These are phyloP conservation scores for Nebria salina DNA, from an alignment of 2,888 invertebrate species.

Conservation along the genomic window DNA sequence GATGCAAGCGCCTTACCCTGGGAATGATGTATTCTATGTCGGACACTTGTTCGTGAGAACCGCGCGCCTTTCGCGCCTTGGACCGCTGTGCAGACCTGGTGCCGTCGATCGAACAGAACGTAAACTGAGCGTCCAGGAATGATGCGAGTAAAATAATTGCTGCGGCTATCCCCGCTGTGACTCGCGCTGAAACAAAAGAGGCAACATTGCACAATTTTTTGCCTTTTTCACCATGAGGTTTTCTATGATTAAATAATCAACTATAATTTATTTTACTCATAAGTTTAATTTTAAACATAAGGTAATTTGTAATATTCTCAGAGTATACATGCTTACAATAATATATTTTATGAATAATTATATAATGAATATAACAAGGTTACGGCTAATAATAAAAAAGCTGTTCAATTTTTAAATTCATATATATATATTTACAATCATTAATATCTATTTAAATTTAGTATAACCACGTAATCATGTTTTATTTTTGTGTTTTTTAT, in stretches of 20 bases:
- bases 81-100: slow-evolving; percentile 30
- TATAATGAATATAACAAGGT: neutral
- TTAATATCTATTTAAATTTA: no score
- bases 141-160: slow-evolving; percentile 61
- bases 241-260: neutral
- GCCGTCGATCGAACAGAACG: slow-evolving; percentile 63
- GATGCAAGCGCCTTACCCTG: slow-evolving; percentile 59
- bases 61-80: slow-evolving; percentile 51
- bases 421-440: no score
- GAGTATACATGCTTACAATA: neutral
- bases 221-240: no score
- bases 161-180: slow-evolving; percentile 63
- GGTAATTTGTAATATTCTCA: neutral
- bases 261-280: neutral
- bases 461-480: no score
- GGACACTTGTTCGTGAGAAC: slow-evolving; percentile 62
- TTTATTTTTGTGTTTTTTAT: no score
- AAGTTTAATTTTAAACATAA: neutral
- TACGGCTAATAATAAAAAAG: no score
- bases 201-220: slow-evolving; percentile 16
- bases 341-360: neutral
- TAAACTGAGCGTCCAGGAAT: slow-evolving; percentile 64
- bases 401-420: no score
- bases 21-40: slow-evolving; percentile 67
- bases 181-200: slow-evolving; percentile 61